Base-by-base conservation (phyloP, 2,113 vertebrate genomes). In the Aptenodytes forsteri region DNA sequence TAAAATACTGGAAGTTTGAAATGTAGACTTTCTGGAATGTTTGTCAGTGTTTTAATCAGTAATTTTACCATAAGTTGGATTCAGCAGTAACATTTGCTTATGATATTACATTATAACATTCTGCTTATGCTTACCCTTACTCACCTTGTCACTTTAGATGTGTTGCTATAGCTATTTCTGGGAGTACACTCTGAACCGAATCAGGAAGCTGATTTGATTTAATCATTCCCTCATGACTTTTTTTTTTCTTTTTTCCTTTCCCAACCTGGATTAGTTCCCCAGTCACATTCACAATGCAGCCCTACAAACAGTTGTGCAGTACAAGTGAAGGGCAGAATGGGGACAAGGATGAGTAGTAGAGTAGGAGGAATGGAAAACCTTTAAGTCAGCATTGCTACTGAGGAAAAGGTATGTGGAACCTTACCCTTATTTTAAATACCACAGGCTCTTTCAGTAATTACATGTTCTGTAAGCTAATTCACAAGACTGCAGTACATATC, bases 121-220 rank as follows among this genome's bases (percentile, higher is more conserved):
- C 59, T 78, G 59, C n/a, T 67, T 73, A 23, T 58, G 13, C 69
- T 64, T 89, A 6, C 20, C 40, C 0, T 2, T 42, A 12, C 44
- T 95, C 72, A 66, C 81, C 81, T 52, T 78, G 59, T 82, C 49
- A 62, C 62, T 64, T 40, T n/a, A 44, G 47, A 36, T 50, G 38
- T 85, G 89, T 81, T 84, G 66, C 71, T 50, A 16, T 29, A 61
- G 83, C 81, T 95, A 12, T 91, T 95, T 87, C 92, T 87, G 92
- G 59, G 64, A 95, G 81, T 47, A n/a, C 1, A 1, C 49, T 66
- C 38, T 64, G 87, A 82, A 54, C 64, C 78, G 80, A 78, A 70
- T 84, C 64, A 87, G 40, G 72, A 83, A 93, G 65, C 58, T 82
- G 55, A 90, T 93, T 89, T 82, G 81, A 84, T 91, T 90, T 84